Evolutionary conservation across 2,797 vertebrate genomes (phyloP), one percentile per base, ranked within the genome.

Genomic region (Hyperoplus immaculatus): DNA sequence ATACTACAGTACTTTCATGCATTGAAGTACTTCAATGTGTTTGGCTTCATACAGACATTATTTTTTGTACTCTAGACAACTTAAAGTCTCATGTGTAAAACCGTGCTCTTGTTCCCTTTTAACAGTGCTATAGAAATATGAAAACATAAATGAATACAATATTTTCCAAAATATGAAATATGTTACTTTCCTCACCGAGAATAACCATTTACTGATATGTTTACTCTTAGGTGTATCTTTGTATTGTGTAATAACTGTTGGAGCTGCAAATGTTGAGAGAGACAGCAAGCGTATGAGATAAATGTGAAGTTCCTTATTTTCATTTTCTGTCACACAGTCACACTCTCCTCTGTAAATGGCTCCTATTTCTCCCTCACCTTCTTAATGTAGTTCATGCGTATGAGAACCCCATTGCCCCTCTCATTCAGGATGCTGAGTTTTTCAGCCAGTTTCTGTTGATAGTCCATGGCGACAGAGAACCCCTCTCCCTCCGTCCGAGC

Each of bases 301-400:
- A 72, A 59, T 67, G 43, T 65, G 12, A 71, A 89, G 89, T 94
- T 93, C 92, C 91, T 81, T 81, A 64, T 92, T 93, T 80, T 46
- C 49, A 1, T 14, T 65, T 62, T 56, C 50, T 70, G 13, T 55
- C 39, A 16, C 74, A 73, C 18, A 6, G 46, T 29, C 54, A 29
- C 8, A 2, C 15, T 58, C 0, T 43, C 9, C 13, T 66, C 10
- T 51, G 1, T 21, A 65, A 57, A 47, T 47, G 3, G 36, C 16
- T 63, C n/a, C 54, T 61, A 4, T 49, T 39, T 71, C 39, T 49
- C 18, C 42, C 92, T 90, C 92, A 98, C 97, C 97, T 97, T 98
- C 91, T 97, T 98, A 75, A 98, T 97, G 94, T 97, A 94, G 91
- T 97, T 97, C 93, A 98, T 95, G 0, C 97, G 96, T 72, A 97